phyloP scores from a whole-genome alignment of 2,113 vertebrate genomes.

The Rhegmatorhina hoffmannsi region DNA sequence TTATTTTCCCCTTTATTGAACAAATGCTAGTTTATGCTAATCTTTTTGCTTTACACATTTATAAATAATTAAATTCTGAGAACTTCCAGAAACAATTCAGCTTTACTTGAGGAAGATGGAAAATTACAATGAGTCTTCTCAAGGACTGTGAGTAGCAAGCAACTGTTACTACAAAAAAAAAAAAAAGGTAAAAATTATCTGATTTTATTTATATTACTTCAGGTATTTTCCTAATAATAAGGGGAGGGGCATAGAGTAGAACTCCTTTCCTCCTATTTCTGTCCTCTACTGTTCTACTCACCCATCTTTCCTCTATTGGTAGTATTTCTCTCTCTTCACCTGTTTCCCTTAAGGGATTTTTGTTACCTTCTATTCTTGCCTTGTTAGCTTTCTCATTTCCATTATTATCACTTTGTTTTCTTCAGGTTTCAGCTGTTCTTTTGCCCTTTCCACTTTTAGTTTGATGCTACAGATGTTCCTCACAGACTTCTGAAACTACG shows the following conservation, averaged over 20 bases:
- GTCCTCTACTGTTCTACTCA: neutral
- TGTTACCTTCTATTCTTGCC: conserved; percentile 14
- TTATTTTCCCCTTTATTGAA: neutral
- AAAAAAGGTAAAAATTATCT: neutral
- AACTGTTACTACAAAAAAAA: neutral
- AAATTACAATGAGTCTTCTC: neutral
- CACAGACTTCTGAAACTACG: neutral
- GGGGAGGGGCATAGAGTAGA: neutral
- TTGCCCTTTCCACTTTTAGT: neutral
- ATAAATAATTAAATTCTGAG: neutral
- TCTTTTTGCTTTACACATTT: neutral
- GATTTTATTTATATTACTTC: neutral
- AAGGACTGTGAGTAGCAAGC: neutral
- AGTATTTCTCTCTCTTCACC: neutral
- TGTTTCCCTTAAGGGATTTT: conserved; percentile 22
- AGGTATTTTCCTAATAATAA: neutral
- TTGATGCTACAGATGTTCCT: neutral
- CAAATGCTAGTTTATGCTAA: neutral
- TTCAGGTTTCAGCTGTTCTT: conserved; percentile 17
- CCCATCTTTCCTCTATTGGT: neutral
- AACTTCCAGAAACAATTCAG: neutral
- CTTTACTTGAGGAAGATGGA: neutral
- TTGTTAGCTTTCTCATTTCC: conserved; percentile 21
- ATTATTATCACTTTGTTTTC: neutral
- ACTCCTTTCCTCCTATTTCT: neutral